Evolutionary conservation across 2,888 invertebrate genomes (phyloP).

Genomic region (Pemphredon lugubris): DNA sequence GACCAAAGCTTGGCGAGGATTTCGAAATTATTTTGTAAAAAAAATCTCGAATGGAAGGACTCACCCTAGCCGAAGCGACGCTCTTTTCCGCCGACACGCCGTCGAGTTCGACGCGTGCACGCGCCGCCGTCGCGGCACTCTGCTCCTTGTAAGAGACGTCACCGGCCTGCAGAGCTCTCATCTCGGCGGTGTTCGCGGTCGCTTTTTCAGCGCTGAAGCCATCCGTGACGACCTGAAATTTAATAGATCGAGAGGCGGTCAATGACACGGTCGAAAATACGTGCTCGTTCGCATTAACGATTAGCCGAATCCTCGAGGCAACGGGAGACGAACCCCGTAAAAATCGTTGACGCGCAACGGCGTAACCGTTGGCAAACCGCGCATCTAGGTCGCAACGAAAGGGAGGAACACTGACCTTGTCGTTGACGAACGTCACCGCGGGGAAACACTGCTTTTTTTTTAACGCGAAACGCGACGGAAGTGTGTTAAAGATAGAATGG

Average conservation of each 20-base stretch:
- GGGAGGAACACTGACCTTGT: slow-evolving; percentile 28
- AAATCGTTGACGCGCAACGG: too few species aligned
- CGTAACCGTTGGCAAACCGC: not conserved
- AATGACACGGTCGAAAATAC: too few species aligned
- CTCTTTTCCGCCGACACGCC: slow-evolving; percentile 93
- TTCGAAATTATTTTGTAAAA: too few species aligned
- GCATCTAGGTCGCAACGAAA: not conserved
- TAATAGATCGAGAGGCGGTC: not conserved
- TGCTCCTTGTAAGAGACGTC: slow-evolving; percentile 92
- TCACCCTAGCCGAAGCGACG: slow-evolving; percentile 90
- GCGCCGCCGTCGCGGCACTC: slow-evolving; percentile 89
- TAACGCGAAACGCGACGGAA: slow-evolving; percentile 30
- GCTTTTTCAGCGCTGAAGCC: slow-evolving; percentile 91
- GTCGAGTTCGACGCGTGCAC: slow-evolving; percentile 91
- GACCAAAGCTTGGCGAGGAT: too few species aligned
- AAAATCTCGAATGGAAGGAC: slow-evolving; percentile 55
- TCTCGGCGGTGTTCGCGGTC: slow-evolving; percentile 87
- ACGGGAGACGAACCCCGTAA: too few species aligned
- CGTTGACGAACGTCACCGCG: slow-evolving; percentile 8
- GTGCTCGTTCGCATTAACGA: too few species aligned
- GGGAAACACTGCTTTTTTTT: slow-evolving; percentile 5
- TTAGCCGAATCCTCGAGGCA: too few species aligned
- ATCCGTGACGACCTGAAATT: slow-evolving; percentile 86
- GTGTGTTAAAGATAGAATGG: slow-evolving; percentile 47
- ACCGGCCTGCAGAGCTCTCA: slow-evolving; percentile 89